A percentile compares a stretch with the other conserved stretches of the same genome.
Evolutionary conservation across 2,888 invertebrate genomes (phyloP).

Genomic region (Drosophila infuscata): DNA sequence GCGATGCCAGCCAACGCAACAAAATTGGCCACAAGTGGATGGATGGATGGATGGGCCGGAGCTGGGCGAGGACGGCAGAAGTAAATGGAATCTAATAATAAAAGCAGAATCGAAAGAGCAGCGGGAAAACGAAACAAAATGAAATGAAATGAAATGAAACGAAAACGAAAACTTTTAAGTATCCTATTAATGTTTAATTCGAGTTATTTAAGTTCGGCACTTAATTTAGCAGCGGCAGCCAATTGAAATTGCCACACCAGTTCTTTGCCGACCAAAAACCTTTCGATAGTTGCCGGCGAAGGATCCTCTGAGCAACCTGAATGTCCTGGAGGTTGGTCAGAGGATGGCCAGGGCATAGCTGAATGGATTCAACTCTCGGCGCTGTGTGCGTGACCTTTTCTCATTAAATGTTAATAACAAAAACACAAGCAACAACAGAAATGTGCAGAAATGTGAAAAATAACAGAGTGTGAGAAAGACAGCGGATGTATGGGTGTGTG

Average conservation of each 20-base stretch:
- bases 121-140: constrained; percentile 10
- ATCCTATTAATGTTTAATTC: constrained; percentile 80
- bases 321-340: background rate
- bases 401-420: constrained; percentile 79
- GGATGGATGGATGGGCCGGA: background rate
- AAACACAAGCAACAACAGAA: constrained; percentile 34
- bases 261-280: background rate
- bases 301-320: too few species aligned
- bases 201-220: constrained; percentile 80
- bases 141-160: constrained; percentile 35
- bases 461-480: constrained; percentile 18
- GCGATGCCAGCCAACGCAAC: constrained; percentile 26
- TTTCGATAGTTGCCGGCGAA: constrained; percentile 37
- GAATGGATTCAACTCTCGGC: constrained; percentile 20
- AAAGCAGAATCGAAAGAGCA: constrained; percentile 36
- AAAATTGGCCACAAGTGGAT: constrained; percentile 24
- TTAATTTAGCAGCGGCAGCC: constrained; percentile 66
- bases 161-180: constrained; percentile 75
- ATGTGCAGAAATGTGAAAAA: constrained; percentile 57
- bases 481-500: background rate
- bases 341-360: background rate
- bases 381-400: constrained; percentile 76
- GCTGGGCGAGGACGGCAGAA: background rate
- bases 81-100: constrained; percentile 58
- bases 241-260: constrained; percentile 41